Evolutionary conservation across 2,888 invertebrate species (phyloP).

Genomic region (Hirtodrosophila alboralis): DNA sequence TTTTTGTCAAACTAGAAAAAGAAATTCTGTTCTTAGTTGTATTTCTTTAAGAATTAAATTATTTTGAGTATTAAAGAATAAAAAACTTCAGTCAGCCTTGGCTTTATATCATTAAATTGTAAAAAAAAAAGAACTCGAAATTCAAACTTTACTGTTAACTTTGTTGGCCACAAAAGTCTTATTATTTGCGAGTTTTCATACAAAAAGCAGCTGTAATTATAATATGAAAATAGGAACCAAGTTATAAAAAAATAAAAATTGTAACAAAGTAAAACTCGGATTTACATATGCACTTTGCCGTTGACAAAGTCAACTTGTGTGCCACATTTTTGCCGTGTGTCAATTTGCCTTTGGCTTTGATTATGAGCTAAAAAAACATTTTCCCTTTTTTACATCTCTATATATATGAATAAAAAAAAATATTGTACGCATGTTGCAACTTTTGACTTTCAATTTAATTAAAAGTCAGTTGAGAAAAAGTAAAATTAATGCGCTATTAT

Average conservation of each 20-base stretch:
- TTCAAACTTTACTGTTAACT: too few species aligned
- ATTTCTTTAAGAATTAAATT: too few species aligned
- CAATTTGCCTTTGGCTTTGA: conserved; percentile 30
- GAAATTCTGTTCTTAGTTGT: too few species aligned
- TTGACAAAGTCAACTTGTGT: conserved; percentile 17
- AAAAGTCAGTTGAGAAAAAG: conserved; percentile 62
- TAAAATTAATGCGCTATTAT: conserved; percentile 66
- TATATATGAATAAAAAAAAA: not conserved
- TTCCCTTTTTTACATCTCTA: conserved; percentile 27
- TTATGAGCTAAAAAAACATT: too few species aligned
- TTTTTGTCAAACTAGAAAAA: too few species aligned
- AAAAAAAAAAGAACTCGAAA: too few species aligned
- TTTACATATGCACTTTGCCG: conserved; percentile 12
- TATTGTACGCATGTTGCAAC: conserved; percentile 37
- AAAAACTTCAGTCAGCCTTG: too few species aligned
- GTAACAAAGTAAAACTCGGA: conserved; percentile 8
- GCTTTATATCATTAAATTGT: too few species aligned
- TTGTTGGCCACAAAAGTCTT: conserved; percentile 1
- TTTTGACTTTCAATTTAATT: conserved; percentile 73
- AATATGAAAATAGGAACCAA: conserved; percentile 3
- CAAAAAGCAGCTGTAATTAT: conserved; percentile 30
- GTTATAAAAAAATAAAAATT: not conserved
- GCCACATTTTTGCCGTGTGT: conserved; percentile 16
- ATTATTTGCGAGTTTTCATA: not conserved
- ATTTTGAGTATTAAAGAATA: too few species aligned